These are phyloP conservation scores for Rhombomys opimus DNA, from an alignment of 2,113 vertebrate species.

Conservation along the genomic window DNA sequence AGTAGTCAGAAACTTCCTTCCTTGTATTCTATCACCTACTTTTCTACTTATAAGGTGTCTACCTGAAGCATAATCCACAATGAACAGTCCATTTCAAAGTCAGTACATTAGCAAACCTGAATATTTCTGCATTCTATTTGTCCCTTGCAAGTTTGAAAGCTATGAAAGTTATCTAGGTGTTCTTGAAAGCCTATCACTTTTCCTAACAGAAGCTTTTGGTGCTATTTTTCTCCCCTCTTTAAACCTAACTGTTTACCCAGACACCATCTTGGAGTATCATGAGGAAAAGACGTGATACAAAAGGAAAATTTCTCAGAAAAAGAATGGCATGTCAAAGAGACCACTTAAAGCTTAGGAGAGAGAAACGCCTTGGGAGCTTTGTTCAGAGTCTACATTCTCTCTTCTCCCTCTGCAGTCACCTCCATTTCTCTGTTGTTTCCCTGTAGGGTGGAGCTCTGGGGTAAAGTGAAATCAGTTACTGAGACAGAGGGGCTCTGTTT, in stretches of 20 bases:
- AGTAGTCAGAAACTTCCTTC: background rate
- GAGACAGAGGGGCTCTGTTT: background rate
- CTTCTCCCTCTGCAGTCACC: background rate
- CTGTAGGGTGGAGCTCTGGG: background rate
- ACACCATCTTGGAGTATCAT: background rate
- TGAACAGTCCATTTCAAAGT: background rate
- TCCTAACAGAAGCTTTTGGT: background rate
- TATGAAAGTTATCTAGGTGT: background rate
- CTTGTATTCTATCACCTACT: background rate
- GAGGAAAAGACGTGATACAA: background rate
- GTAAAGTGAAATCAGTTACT: background rate
- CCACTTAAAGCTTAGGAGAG: background rate
- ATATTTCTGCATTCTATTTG: background rate
- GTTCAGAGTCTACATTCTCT: background rate
- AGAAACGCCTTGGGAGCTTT: background rate
- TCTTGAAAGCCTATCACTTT: background rate
- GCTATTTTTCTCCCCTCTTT: background rate
- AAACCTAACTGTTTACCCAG: background rate
- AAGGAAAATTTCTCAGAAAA: background rate
- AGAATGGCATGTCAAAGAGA: background rate
- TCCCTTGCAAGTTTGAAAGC: background rate
- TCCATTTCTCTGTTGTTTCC: slow-evolving; percentile 12
- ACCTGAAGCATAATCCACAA: background rate
- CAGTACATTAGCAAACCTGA: background rate
- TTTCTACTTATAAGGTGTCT: background rate